Evolutionary conservation across 1,140 invertebrate genomes (phyloP).

Genomic region (Caerostris darwini): DNA sequence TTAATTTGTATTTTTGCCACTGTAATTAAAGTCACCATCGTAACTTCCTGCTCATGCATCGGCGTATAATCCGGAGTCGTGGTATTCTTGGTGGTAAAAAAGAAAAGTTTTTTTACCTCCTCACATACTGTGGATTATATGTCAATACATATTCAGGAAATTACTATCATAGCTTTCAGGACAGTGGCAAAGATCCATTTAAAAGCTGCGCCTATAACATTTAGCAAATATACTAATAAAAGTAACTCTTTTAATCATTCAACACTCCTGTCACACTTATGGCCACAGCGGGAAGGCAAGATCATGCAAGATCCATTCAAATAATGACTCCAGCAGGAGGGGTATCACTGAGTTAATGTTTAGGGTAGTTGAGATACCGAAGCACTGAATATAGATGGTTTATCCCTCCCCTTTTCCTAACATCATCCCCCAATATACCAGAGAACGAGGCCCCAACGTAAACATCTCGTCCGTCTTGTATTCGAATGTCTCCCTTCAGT

Average conservation of each 20-base stretch:
- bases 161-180: too few species aligned
- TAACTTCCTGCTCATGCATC: too few species aligned
- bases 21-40: too few species aligned
- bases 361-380: background rate
- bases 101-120: too few species aligned
- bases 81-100: too few species aligned
- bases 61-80: too few species aligned
- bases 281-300: background rate
- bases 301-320: background rate
- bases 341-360: background rate
- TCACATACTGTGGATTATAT: too few species aligned
- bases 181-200: background rate
- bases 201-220: background rate
- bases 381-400: conserved; percentile 54
- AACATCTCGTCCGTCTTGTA: conserved; percentile 72
- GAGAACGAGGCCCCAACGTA: conserved; percentile 61
- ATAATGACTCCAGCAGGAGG: conserved; percentile 14
- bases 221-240: background rate
- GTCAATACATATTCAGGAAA: too few species aligned
- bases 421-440: background rate
- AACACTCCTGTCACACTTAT: background rate
- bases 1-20: too few species aligned
- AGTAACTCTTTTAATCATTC: background rate
- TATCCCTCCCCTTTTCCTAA: conserved; percentile 9
- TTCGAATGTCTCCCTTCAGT: conserved; percentile 35